These are phyloP conservation scores for Lapara coniferarum DNA, from an alignment of 2,888 invertebrate species.

Conservation along the genomic window DNA sequence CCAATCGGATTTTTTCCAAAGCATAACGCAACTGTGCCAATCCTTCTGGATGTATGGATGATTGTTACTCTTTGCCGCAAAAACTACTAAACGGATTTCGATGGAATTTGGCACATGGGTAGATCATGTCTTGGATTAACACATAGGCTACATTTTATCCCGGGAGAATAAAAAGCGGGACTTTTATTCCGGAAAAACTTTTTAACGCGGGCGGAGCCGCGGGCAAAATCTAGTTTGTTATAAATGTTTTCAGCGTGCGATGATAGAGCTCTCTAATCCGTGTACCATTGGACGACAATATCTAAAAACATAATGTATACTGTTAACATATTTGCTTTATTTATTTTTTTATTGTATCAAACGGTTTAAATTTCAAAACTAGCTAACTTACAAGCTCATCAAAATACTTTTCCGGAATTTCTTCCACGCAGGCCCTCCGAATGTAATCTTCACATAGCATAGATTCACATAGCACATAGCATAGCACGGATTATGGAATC, in stretches of 20 bases:
- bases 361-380: not conserved
- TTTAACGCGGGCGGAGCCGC: too few species aligned
- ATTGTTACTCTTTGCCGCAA: too few species aligned
- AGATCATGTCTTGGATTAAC: too few species aligned
- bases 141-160: too few species aligned
- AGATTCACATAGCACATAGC: too few species aligned
- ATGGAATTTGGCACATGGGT: too few species aligned
- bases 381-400: conserved; percentile 62
- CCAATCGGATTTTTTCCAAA: conserved; percentile 53
- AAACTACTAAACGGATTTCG: too few species aligned
- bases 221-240: too few species aligned
- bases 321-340: not conserved
- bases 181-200: too few species aligned
- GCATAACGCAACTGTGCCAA: conserved; percentile 50
- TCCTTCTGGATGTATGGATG: too few species aligned
- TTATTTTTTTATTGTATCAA: not conserved
- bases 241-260: conserved; percentile 49
- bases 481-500: too few species aligned
- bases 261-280: conserved; percentile 62
- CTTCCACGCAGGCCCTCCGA: conserved; percentile 48
- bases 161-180: too few species aligned
- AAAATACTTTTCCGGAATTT: conserved; percentile 52
- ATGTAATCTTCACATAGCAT: conserved; percentile 67
- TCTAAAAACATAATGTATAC: conserved; percentile 46
- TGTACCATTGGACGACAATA: conserved; percentile 66